Conservation (phyloP, 1,140 invertebrate species). For the Periplaneta americana region DNA sequence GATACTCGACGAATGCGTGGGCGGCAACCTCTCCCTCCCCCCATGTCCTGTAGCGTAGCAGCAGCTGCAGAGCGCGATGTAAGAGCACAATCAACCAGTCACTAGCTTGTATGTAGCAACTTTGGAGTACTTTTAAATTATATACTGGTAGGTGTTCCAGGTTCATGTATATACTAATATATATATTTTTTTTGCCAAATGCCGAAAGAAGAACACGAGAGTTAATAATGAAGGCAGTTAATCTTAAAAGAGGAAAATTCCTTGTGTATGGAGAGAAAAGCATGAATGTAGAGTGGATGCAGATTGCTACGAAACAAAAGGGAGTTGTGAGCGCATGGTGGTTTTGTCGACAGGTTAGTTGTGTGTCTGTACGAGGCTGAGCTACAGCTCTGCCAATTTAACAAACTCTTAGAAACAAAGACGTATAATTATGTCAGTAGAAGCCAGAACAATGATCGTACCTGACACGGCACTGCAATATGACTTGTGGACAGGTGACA, state of each 20-base stretch:
- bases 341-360: not conserved
- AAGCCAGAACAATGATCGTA: too few species aligned
- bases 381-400: too few species aligned
- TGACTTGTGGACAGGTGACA: too few species aligned
- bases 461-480: too few species aligned
- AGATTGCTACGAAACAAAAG: not conserved
- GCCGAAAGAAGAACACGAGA: not conserved
- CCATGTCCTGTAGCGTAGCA: not conserved
- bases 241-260: too few species aligned
- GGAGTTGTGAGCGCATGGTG: too few species aligned
- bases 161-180: not conserved
- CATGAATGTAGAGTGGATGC: not conserved
- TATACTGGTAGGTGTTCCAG: too few species aligned
- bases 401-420: too few species aligned
- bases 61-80: not conserved
- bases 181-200: not conserved
- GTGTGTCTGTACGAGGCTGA: too few species aligned
- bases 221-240: too few species aligned
- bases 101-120: not conserved
- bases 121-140: not conserved
- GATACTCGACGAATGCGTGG: not conserved
- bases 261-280: too few species aligned
- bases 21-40: not conserved
- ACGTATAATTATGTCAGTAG: too few species aligned
- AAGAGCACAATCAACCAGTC: not conserved